These are phyloP conservation scores for Clunio marinus DNA, from an alignment of 2,888 invertebrate species.

Conservation along the genomic window DNA sequence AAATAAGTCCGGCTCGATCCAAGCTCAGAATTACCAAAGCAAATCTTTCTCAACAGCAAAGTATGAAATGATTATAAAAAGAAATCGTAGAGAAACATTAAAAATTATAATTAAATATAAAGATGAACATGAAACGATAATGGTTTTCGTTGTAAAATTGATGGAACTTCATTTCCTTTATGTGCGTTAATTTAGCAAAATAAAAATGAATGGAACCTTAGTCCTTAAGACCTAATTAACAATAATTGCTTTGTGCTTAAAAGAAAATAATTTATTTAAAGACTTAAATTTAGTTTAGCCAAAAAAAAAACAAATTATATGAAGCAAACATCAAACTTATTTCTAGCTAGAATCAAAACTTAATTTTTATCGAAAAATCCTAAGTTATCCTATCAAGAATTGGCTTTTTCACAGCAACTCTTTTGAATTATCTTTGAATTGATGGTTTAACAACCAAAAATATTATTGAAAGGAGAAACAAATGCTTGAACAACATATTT, in stretches of 20 bases:
- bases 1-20: too few species aligned
- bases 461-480: too few species aligned
- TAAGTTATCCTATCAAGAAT: neutral
- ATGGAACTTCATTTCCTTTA: neutral
- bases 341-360: neutral
- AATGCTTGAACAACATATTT: neutral
- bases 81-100: neutral
- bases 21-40: neutral
- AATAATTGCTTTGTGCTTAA: neutral
- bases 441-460: neutral
- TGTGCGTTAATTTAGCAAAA: neutral
- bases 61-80: neutral
- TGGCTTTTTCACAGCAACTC: too few species aligned
- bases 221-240: neutral
- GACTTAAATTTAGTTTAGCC: slow-evolving; percentile 8
- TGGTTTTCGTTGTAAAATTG: neutral
- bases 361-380: neutral
- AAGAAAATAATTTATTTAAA: neutral
- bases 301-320: neutral
- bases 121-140: neutral
- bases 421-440: neutral
- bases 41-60: neutral
- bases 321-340: neutral
- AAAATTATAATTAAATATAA: slow-evolving; percentile 1
- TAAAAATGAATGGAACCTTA: neutral